Evolutionary conservation across 2,113 vertebrate genomes (phyloP).

Genomic region (Crotalus tigris): DNA sequence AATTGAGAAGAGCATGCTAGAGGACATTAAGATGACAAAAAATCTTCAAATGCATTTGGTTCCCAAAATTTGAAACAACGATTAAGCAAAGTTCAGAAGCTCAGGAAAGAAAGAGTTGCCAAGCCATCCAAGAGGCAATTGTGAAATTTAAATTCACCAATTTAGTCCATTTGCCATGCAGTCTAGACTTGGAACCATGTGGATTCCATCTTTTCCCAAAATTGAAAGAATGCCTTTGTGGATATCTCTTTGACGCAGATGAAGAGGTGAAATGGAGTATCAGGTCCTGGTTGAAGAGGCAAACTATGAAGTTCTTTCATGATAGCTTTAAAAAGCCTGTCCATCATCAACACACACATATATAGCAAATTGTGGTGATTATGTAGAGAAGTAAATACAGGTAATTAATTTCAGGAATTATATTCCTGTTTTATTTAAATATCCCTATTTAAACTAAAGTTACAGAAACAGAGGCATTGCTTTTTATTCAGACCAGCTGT

Average conservation of each 20-base stretch:
- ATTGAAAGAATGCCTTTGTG: neutral
- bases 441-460: neutral
- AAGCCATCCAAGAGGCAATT: neutral
- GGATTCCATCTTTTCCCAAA: too few relatives aligned
- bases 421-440: neutral
- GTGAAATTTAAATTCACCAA: neutral
- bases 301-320: neutral
- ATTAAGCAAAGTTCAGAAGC: neutral
- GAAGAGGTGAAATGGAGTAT: neutral
- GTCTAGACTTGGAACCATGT: neutral
- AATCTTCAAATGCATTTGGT: neutral
- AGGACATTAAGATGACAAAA: neutral
- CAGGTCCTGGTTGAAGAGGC: neutral
- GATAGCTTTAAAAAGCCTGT: neutral
- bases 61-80: neutral
- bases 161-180: neutral
- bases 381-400: neutral
- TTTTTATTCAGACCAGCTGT: neutral
- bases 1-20: neutral
- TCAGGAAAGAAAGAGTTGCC: neutral
- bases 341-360: neutral
- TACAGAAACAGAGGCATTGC: neutral
- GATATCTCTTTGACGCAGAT: neutral
- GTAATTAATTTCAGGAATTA: neutral
- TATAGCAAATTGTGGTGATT: neutral